phyloP scores from a whole-genome alignment of 2,797 vertebrate species.

The Arctocebus calabarensis region DNA sequence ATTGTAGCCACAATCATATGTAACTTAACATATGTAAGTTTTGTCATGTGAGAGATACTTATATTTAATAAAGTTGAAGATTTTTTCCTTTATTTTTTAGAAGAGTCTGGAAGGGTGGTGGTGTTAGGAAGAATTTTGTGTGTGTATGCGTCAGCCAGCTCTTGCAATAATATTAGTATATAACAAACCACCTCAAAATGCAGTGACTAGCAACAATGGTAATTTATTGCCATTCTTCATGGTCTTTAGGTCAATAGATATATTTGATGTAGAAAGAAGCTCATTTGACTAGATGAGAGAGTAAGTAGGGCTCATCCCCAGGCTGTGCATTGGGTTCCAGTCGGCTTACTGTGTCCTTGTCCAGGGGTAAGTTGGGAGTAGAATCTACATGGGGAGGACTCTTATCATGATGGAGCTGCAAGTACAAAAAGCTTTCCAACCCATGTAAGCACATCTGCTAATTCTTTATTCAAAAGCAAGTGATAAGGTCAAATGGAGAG shows the following conservation, averaged over 20 bases:
- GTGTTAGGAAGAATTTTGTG: slow-evolving; percentile 17
- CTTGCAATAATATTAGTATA: not conserved
- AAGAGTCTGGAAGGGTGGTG: not conserved
- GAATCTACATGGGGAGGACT: not conserved
- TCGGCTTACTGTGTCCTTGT: not conserved
- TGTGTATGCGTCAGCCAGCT: not conserved
- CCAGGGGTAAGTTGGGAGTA: not conserved
- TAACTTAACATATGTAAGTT: not conserved
- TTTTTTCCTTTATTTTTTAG: not conserved
- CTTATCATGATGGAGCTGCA: not conserved
- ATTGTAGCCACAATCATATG: not conserved
- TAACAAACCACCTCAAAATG: not conserved
- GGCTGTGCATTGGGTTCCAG: not conserved
- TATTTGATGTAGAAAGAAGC: not conserved
- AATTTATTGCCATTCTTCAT: slow-evolving; percentile 2
- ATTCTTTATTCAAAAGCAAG: slow-evolving; percentile 4
- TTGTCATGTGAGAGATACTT: not conserved
- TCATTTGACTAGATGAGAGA: not conserved
- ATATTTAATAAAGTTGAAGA: not conserved
- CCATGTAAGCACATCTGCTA: not conserved
- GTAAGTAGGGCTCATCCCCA: not conserved
- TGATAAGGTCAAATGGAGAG: not conserved
- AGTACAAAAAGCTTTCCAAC: not conserved
- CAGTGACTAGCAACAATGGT: not conserved
- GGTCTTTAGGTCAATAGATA: not conserved